Evolutionary conservation across 2,113 vertebrate species (phyloP).

Genomic region (Pongo abelii): DNA sequence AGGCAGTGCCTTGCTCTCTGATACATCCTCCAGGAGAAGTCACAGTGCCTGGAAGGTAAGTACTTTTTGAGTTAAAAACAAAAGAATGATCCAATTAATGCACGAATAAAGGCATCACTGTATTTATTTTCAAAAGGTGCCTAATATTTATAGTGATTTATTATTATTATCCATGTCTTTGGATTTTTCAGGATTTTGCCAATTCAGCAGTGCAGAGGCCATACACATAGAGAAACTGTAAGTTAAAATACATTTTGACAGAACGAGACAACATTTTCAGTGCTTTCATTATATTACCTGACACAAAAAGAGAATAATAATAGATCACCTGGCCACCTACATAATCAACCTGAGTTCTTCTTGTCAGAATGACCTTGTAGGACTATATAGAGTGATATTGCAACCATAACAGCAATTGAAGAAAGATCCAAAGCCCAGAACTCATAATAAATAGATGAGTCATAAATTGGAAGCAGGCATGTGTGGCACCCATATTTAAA

Average conservation of each 20-base stretch:
- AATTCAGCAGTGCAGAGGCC: not conserved
- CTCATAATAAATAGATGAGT: conserved; percentile 52
- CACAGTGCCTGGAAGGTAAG: not conserved
- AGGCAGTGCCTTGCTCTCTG: not conserved
- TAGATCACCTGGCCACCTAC: not conserved
- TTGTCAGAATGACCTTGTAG: conserved; percentile 65
- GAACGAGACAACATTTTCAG: not conserved
- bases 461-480: conserved; percentile 40
- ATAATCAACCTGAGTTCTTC: not conserved
- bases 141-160: not conserved
- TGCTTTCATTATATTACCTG: not conserved
- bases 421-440: not conserved
- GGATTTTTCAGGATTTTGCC: not conserved
- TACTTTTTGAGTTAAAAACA: not conserved
- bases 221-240: not conserved
- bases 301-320: not conserved
- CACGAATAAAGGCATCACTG: not conserved
- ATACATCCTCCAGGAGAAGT: not conserved
- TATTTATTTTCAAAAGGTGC: conserved; percentile 2
- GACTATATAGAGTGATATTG: not conserved
- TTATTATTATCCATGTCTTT: not conserved
- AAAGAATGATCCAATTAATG: not conserved
- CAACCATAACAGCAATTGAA: not conserved
- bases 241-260: conserved; percentile 41
- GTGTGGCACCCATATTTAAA: conserved; percentile 25